Conservation (phyloP, 2,797 vertebrate species). For the Rhinatrema bivittatum region DNA sequence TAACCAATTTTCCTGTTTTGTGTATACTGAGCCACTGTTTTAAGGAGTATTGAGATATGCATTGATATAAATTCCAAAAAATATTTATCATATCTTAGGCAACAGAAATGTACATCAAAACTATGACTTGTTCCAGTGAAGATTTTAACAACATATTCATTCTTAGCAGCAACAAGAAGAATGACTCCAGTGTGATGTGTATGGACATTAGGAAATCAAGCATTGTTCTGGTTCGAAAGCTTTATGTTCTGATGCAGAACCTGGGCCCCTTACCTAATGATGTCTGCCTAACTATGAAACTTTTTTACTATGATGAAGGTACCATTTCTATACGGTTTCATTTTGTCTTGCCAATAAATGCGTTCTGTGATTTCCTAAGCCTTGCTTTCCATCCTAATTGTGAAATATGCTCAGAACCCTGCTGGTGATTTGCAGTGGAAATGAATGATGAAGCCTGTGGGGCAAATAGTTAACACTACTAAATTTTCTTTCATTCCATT, state of each 20-base stretch:
- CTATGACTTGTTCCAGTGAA: no score
- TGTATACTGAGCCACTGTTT: no score
- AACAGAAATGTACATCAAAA: no score
- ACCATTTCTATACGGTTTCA: not conserved
- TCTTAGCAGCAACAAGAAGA: slow-evolving; percentile 31
- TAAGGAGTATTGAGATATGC: no score
- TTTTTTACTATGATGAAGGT: slow-evolving; percentile 89
- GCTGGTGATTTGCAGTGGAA: no score
- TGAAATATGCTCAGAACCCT: no score
- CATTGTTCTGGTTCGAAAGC: slow-evolving; percentile 84
- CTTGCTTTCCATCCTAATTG: not conserved
- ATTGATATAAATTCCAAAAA: no score
- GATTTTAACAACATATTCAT: no score
- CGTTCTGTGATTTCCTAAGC: slow-evolving; percentile 4
- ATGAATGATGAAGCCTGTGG: no score
- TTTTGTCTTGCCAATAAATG: not conserved
- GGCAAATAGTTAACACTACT: no score
- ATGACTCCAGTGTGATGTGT: slow-evolving; percentile 35
- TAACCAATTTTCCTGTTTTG: no score
- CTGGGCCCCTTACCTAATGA: slow-evolving; percentile 78
- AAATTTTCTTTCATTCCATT: slow-evolving; percentile 3
- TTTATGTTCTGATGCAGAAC: slow-evolving; percentile 88
- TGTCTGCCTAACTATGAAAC: slow-evolving; percentile 87
- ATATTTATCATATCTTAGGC: no score
- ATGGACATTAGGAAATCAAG: slow-evolving; percentile 80